Evolutionary conservation across 2,113 vertebrate genomes (phyloP), one percentile per base, ranked within the genome.

Genomic region (Sprattus sprattus): DNA sequence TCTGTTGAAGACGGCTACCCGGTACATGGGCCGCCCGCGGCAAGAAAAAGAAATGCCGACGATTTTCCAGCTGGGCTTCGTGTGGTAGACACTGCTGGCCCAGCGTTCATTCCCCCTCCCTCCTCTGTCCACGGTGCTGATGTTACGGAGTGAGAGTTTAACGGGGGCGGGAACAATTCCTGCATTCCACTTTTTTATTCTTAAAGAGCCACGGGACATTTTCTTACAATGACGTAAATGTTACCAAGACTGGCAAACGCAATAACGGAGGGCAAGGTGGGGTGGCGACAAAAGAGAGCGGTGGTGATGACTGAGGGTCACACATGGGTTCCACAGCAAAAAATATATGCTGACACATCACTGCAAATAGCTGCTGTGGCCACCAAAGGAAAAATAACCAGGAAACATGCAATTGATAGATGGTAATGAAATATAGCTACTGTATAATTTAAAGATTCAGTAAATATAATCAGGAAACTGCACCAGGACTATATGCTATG

Each of bases 81-180:
- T 84, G 88, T 84, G 89, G 88, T 83, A 60, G 87, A 87, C 86
- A 83, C 92, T 85, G 90, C 85, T 82, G 86, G 90, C 71, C 83
- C 82, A 44, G 84, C 64, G 47, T 13, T 82, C 5, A 80, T 11
- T 82, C 83, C 83, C 5, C 87, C 82, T 50, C 87, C 90, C 89
- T 87, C 89, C 89, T 84, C 88, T 89, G 85, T 93, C 91, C 90
- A 52, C 84, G 88, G 85, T 88, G 86, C 83, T 87, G 90, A 92
- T 86, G 89, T 89, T 87, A 89, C 83, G 78, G 25, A 46, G 64
- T 13, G 82, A 83, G 81, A 85, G 88, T 87, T 92, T 87, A 85
- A 86, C 80, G 75, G 67, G 90, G 90, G 87, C 82, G 88, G 86
- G 54, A 81, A 50, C 81, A 81, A 81, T 85, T 67, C 71, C 82